Conservation (phyloP, 2,888 invertebrate genomes). For the Steinernema scapterisci region DNA sequence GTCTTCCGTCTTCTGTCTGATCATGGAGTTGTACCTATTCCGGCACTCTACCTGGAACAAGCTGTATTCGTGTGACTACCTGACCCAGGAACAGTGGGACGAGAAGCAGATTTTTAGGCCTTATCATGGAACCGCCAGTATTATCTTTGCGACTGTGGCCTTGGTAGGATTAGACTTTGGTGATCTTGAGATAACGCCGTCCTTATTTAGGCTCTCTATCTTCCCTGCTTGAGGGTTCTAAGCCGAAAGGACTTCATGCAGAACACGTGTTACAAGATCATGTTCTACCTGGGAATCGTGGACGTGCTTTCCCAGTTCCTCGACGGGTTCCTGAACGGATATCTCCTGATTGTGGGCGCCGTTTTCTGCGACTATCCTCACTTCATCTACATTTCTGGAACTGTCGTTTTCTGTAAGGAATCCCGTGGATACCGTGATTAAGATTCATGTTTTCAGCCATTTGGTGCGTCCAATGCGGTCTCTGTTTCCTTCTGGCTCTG, state of each 20-base stretch:
- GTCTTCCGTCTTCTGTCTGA: no score
- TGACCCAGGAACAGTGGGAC: conserved; percentile 5
- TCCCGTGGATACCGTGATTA: background rate
- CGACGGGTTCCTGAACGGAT: conserved; percentile 38
- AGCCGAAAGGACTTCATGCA: conserved; percentile 37
- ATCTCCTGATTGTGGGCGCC: conserved; percentile 37
- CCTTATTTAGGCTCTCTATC: conserved; percentile 29
- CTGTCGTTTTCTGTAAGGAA: background rate
- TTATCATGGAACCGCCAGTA: background rate
- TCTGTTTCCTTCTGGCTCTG: conserved; percentile 10
- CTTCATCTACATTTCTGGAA: conserved; percentile 40
- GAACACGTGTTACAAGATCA: conserved; percentile 42
- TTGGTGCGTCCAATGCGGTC: background rate
- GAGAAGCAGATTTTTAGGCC: background rate
- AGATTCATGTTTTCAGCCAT: background rate
- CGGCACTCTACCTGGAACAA: background rate
- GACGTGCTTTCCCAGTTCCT: conserved; percentile 38
- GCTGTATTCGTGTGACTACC: background rate
- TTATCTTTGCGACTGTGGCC: background rate
- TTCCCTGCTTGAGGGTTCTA: conserved; percentile 38
- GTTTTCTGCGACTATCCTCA: conserved; percentile 38
- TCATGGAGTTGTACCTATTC: background rate
- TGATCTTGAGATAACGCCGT: background rate
- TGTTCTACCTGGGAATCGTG: conserved; percentile 39
- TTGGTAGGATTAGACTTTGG: background rate